These are phyloP conservation scores for Orthosia gothica DNA, from an alignment of 2,888 invertebrate genomes.

Conservation along the genomic window DNA sequence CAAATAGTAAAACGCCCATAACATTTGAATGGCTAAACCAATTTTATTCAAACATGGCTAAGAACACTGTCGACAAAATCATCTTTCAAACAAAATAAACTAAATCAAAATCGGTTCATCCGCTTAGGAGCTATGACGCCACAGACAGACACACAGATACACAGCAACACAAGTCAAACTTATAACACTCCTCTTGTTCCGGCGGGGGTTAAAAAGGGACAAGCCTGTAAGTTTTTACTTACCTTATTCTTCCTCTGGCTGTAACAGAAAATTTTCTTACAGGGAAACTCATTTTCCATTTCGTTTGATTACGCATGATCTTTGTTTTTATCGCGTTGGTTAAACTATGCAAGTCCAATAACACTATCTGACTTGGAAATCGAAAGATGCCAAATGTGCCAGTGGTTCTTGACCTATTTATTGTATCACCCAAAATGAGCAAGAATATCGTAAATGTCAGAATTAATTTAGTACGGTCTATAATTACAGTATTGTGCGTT, in stretches of 20 bases:
- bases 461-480: not conserved
- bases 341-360: not conserved
- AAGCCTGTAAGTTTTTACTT: not conserved
- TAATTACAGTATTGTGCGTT: conserved; percentile 2
- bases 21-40: no score
- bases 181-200: no score
- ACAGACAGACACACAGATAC: no score
- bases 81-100: no score
- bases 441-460: not conserved
- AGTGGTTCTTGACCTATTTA: not conserved
- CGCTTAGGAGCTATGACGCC: no score
- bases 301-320: not conserved
- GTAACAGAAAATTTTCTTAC: not conserved
- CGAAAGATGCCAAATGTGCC: not conserved
- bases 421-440: not conserved
- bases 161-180: no score
- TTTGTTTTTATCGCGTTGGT: not conserved
- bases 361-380: not conserved
- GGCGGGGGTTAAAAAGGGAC: not conserved
- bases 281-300: not conserved
- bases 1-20: no score
- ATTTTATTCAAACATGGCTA: no score
- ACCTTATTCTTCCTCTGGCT: not conserved
- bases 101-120: no score
- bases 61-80: no score